Evolutionary conservation across 1,140 invertebrate species (phyloP).

Genomic region (Pseudomyrmex dendroicus): DNA sequence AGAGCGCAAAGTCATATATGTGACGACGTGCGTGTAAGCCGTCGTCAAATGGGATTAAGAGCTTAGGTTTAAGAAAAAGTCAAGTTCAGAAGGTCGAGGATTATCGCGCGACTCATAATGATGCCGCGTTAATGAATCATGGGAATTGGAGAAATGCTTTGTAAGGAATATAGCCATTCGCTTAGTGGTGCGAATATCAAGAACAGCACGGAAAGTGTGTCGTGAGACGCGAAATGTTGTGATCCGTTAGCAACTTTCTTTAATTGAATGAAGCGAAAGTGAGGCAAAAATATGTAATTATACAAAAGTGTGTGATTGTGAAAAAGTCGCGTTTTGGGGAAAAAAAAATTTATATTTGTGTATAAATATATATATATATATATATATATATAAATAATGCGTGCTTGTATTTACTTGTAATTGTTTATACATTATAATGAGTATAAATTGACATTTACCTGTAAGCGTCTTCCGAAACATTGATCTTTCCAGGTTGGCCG

Average conservation of each 20-base stretch:
- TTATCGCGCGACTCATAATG: slow-evolving; percentile 29
- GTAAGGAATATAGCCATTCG: background rate
- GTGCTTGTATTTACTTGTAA: background rate
- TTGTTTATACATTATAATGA: background rate
- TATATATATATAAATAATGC: background rate
- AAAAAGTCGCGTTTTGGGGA: background rate
- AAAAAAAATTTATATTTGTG: too few species aligned
- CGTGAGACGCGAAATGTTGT: slow-evolving; percentile 34
- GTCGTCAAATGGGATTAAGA: slow-evolving; percentile 6
- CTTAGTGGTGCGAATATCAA: slow-evolving; percentile 4
- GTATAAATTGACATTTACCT: slow-evolving; percentile 86
- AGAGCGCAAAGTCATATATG: too few species aligned
- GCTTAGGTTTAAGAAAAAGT: slow-evolving; percentile 39
- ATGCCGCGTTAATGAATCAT: slow-evolving; percentile 42
- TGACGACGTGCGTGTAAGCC: background rate
- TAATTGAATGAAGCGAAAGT: slow-evolving; percentile 8
- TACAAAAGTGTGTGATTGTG: background rate
- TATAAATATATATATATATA: background rate
- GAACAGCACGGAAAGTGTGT: slow-evolving; percentile 40
- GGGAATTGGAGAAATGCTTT: slow-evolving; percentile 44
- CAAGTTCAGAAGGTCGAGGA: slow-evolving; percentile 56
- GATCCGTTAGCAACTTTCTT: slow-evolving; percentile 43
- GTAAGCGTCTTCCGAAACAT: slow-evolving; percentile 97
- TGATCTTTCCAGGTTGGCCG: slow-evolving; percentile 95
- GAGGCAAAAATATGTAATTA: slow-evolving; percentile 11